Evolutionary conservation across 2,888 invertebrate genomes (phyloP), one percentile per base, ranked within the genome.

Genomic region (Sceliomorpha sp.): DNA sequence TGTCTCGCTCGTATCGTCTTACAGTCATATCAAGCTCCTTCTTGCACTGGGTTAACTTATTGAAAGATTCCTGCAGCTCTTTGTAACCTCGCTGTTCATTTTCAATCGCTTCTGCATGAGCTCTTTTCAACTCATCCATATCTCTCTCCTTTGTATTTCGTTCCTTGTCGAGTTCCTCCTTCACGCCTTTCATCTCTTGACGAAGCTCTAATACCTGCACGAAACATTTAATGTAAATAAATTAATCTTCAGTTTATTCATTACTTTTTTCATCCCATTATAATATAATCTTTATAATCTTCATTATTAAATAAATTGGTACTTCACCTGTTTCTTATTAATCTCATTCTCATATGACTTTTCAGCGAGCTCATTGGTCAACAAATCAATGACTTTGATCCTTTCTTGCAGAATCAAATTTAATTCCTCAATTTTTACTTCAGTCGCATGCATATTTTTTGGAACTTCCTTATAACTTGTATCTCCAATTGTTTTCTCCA

Each of bases 331-430:
- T 20, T 27, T 6, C n/a, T 67, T 60, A 26, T 68, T 55, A 3
- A 17, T 17, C 14, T 63, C 67, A 10, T 47, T 63, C 13, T 63
- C 58, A 13, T 66, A 48, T 5, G 34, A 37, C 12, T 36, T 68
- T 45, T 80, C 79, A 0, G 50, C 50, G 2, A 83, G 50, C 55
- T 84, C 80, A 12, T 59, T 59, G 5, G 78, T 81, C 39, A 85
- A 63, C 0, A 67, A 15, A 48, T 81, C 80, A 2, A 84, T 83
- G 5, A 73, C 71, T 1, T 59, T 37, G 8, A 75, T 69, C 34
- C 80, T 76, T n/a, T 85, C 84, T 7, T 79, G 75, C 32, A 84
- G 64, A 39, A 84, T 79, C 20, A 64, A 14, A 72, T 82, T 78
- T 8, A 84, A 40, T 34, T 77, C 80, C n/a, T 66, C 62, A 32